Conservation (phyloP, 2,888 invertebrate genomes). For the Drosophila mercatorum region DNA sequence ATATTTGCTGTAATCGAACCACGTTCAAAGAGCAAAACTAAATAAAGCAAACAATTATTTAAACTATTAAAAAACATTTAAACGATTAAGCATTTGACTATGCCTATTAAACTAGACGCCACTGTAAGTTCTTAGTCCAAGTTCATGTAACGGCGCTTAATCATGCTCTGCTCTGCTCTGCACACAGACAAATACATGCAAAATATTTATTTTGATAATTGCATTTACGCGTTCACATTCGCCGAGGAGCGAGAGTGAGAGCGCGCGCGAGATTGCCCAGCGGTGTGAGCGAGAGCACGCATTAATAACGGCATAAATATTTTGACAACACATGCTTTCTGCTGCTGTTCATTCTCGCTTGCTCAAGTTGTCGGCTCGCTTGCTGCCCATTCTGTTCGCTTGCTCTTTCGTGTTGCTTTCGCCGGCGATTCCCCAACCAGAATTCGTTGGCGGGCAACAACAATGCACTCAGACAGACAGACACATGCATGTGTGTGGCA, state of each 20-base stretch:
- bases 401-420: conserved; percentile 12
- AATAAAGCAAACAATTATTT: conserved; percentile 72
- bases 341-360: neutral
- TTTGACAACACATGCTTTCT: conserved; percentile 17
- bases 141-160: conserved; percentile 8
- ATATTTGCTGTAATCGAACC: conserved; percentile 76
- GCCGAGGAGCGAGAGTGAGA: neutral
- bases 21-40: conserved; percentile 74
- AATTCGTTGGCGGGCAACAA: conserved; percentile 3
- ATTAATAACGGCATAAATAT: conserved; percentile 10
- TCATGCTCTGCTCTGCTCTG: conserved; percentile 3
- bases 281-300: neutral
- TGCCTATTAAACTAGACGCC: neutral
- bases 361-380: conserved; percentile 1
- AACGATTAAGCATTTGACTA: neutral
- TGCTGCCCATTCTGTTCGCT: conserved; percentile 15
- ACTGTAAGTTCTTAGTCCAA: conserved; percentile 5
- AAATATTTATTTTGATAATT: conserved; percentile 11
- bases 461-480: neutral
- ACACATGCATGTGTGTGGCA: neutral
- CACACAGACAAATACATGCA: neutral
- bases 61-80: conserved; percentile 13
- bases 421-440: conserved; percentile 9
- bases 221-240: neutral
- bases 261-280: neutral